Evolutionary conservation across 37 sponge, comb jelly and placozoan species (phyloP).

Genomic region (Aphrocallistes beatrix): DNA sequence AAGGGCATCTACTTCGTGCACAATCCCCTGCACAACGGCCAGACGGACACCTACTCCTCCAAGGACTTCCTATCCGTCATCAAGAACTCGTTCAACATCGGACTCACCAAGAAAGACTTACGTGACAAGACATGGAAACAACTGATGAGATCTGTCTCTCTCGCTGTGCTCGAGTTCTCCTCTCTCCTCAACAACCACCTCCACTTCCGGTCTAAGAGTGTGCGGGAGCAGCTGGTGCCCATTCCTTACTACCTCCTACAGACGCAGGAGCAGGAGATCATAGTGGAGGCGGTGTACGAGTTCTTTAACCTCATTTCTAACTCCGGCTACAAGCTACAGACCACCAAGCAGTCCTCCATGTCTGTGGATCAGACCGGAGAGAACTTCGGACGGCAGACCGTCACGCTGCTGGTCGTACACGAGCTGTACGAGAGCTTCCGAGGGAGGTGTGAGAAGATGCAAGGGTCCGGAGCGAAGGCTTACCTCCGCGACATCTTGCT

Average conservation of each 20-base stretch:
- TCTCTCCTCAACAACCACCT: neutral
- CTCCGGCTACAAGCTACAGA: slow-evolving; percentile 3
- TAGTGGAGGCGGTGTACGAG: slow-evolving; percentile 1
- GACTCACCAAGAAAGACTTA: neutral
- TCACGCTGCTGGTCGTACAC: neutral
- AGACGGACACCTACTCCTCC: neutral
- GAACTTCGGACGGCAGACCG: neutral
- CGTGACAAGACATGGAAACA: neutral
- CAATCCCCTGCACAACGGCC: neutral
- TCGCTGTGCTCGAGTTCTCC: slow-evolving; percentile 5
- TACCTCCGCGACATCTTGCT: neutral
- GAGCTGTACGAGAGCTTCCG: neutral
- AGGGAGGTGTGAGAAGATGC: neutral
- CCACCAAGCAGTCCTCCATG: neutral
- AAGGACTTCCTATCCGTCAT: neutral
- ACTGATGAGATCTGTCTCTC: neutral
- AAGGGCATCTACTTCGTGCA: neutral
- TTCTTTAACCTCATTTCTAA: neutral
- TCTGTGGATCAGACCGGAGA: neutral
- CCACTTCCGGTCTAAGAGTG: neutral
- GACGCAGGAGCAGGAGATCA: neutral
- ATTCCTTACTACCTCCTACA: neutral
- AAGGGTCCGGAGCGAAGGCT: neutral
- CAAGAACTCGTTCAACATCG: slow-evolving; percentile 1
- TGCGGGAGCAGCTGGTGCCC: neutral